Evolutionary conservation across 2,797 vertebrate species (phyloP), one percentile per base, ranked within the genome.

Genomic region (Helostoma temminkii): DNA sequence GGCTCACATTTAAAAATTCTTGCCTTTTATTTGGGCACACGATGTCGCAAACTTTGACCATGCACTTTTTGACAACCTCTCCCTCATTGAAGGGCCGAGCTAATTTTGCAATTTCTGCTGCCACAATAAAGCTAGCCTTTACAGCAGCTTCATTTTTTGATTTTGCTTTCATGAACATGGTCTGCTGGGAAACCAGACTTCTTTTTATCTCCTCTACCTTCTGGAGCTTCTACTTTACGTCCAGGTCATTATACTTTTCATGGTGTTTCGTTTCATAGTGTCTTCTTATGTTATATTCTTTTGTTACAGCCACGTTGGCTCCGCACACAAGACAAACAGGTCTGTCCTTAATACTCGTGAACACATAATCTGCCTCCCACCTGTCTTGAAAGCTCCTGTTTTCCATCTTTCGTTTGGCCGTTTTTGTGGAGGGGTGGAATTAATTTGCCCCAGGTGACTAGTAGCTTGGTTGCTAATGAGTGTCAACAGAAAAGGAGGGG

Each of bases 71-170:
- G 2, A 25, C 6, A n/a, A n/a, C n/a, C n/a, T 60, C 19, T 24
- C 41, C 28, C 41, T 34, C 48, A 1, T 15, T 50, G n/a, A 34
- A 49, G 15, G 47, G 25, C 25, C 47, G 16, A 25, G 47, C 24
- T 18, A 25, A 28, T 18, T 49, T 28, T 16, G 47, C 16, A 2
- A 49, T 28, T 25, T 49, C 47, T 30, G 25, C 25, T 28, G 8
- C 47, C 6, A 49, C 24, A 49, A 28, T 28, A 49, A 49, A 49
- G 10, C 25, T 46, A 21, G 43, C 43, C 43, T 22, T 62, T 49
- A 62, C 59, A 49, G 36, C 46, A 52, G 66, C 56, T 28, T 69
- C 19, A 14, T 47, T 42, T 58, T 59, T 34, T 9, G n/a, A n/a
- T n/a, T n/a, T n/a, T n/a, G n/a, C n/a, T n/a, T n/a, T n/a, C n/a